Evolutionary conservation across 1,140 invertebrate genomes (phyloP), one percentile per base, ranked within the genome.

Genomic region (Drosophila micromelanica): DNA sequence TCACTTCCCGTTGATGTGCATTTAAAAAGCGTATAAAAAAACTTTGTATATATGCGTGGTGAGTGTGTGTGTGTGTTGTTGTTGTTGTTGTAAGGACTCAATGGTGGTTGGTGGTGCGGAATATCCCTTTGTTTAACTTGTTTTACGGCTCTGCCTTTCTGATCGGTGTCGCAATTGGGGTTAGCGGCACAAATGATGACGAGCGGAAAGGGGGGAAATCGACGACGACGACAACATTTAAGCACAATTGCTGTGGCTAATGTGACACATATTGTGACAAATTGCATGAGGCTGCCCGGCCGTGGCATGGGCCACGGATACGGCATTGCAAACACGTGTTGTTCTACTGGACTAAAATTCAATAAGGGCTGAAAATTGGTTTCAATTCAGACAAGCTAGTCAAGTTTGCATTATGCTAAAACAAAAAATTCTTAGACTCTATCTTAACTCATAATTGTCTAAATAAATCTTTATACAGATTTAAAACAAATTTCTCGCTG

Each of bases 221-320:
- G 20, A 70, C 30, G 43, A 69, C 64, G 60, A 69, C 64, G 60
- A 67, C 51, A 77, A 77, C 65, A 74, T 82, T 89, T 89, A 89
- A 89, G 63, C 80, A 80, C 85, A 91, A 91, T 92, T 91, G 89
- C 90, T 91, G 90, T 91, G 81, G 72, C 87, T 92, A 92, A 92
- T 92, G 89, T 91, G 91, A 92, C 91, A 92, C 91, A 92, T 92
- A 92, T 92, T 92, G 91, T 92, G 91, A 92, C 91, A 92, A 92
- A 92, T 92, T 90, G 74, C 91, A 76, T 72, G 42, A 78, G 78
- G 69, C 63, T 78, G 81, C 68, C 42, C 48, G 9, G 20, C 37
- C 42, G 5, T 45, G 48, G 40, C 12, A 12, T 32, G 27, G 49
- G 55, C 13, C 1, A 2, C 9, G 60, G 59, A 37, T 57, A 23